Evolutionary conservation across 2,113 vertebrate genomes (phyloP).

Genomic region (Mystacornis crossleyi): DNA sequence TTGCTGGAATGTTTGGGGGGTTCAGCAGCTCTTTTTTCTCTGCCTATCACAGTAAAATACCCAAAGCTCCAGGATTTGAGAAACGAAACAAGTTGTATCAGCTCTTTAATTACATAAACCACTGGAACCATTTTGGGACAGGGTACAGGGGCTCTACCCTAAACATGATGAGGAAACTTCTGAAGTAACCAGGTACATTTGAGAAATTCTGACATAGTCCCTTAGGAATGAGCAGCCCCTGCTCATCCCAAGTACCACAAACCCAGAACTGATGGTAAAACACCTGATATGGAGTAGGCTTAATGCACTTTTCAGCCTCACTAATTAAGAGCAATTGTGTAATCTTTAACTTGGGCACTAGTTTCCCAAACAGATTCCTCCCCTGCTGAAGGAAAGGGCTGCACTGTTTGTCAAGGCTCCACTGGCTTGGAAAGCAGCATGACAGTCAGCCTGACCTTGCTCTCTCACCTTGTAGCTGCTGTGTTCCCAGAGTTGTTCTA

Average conservation of each 20-base stretch:
- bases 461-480: not conserved
- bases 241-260: not conserved
- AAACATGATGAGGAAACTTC: constrained; percentile 83
- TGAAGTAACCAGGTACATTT: constrained; percentile 71
- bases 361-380: not conserved
- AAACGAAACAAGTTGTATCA: constrained; percentile 88
- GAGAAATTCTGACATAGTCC: not conserved
- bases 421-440: not conserved
- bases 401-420: not conserved
- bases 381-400: not conserved
- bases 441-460: not conserved
- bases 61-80: constrained; percentile 86
- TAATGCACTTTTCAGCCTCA: not conserved
- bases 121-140: constrained; percentile 95
- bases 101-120: constrained; percentile 93
- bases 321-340: not conserved
- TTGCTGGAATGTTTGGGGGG: constrained; percentile 89
- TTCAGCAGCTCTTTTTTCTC: constrained; percentile 87
- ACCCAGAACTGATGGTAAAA: not conserved
- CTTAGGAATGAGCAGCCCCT: not conserved
- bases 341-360: not conserved
- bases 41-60: constrained; percentile 88
- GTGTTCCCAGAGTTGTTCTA: not conserved
- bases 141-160: constrained; percentile 86
- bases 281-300: not conserved